phyloP scores from a whole-genome alignment of 2,797 vertebrate species.

The Diplodus sargus region DNA sequence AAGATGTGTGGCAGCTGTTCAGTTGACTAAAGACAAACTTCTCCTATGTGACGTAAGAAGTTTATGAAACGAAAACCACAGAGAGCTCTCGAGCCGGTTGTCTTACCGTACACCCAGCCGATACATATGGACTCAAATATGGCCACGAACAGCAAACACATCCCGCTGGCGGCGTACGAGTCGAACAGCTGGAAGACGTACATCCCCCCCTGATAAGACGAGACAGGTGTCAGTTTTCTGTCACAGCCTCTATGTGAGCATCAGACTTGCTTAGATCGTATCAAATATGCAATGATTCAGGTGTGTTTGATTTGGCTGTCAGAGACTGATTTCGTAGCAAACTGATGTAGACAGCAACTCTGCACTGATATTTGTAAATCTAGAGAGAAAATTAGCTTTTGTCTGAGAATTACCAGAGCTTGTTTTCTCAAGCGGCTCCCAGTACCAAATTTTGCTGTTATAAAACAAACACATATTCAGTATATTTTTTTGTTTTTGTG shows the following conservation, averaged over 20 bases:
- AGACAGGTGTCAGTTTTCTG: slow-evolving; percentile 53
- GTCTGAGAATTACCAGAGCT: not conserved
- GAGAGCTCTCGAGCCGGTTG: not conserved
- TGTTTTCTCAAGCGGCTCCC: not conserved
- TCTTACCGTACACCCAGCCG: slow-evolving; percentile 98
- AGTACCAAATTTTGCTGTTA: not conserved
- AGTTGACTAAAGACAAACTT: not conserved
- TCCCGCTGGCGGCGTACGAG: slow-evolving; percentile 96
- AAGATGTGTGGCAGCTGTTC: slow-evolving; percentile 17
- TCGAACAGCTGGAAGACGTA: slow-evolving; percentile 99
- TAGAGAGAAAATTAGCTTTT: not conserved
- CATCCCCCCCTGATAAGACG: slow-evolving; percentile 92
- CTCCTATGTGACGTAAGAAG: not conserved
- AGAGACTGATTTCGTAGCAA: not conserved
- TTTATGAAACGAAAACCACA: not conserved
- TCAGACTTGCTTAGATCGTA: slow-evolving; percentile 4
- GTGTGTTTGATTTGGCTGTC: slow-evolving; percentile 14
- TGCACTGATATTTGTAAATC: not conserved
- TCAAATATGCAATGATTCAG: slow-evolving; percentile 19
- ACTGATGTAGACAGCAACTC: not conserved
- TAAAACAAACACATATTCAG: not conserved
- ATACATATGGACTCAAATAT: slow-evolving; percentile 99
- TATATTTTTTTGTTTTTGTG: not conserved
- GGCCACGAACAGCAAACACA: slow-evolving; percentile 99
- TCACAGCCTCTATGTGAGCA: slow-evolving; percentile 16